Evolutionary conservation across 2,113 vertebrate genomes (phyloP), one percentile per base, ranked within the genome.

Genomic region (Crypturellus undulatus): DNA sequence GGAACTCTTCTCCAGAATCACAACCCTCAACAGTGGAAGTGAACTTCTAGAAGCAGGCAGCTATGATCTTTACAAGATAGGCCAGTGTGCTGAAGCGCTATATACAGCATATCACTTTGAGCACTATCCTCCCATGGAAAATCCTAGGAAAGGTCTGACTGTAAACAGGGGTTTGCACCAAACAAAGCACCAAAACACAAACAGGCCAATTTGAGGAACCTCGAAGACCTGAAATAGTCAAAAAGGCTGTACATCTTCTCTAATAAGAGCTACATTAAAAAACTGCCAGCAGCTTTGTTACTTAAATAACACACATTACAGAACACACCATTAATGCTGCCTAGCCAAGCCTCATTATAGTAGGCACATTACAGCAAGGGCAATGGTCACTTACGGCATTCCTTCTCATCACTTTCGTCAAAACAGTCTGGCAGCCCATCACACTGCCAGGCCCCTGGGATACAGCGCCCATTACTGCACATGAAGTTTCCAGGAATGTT

Each of bases 401-500:
- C 98, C 97, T 98, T 99, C 97, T 99, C 99, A 36, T 99, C 99
- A 1, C 99, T 99, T 96, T 98, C 98, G 97, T 99, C 99, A 25
- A 98, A 99, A 98, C 99, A 99, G 98, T 99, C 98, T 0, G 99
- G 98, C 75, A 98, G 96, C 84, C 99, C 99, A 3, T 99, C 98
- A 19, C 99, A 99, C 97, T 99, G 99, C 99, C 98, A 99, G 73
- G 98, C 97, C 5, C 99, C 99, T 0, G 99, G 99, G 95, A 99
- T 98, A 69, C 99, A 99, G 92, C 98, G 98, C 36, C 99, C 99
- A 4, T 99, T 98, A 54, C 98, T 98, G 86, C 99, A 99, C 99
- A 99, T 99, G 97, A 99, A 99, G 96, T 98, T 99, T 92, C 99
- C 99, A 9, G 99, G 99, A 95, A 99, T 99, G 98, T 99, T 99